Evolutionary conservation across 2,888 invertebrate species (phyloP).

Genomic region (Crepidodera aurea): DNA sequence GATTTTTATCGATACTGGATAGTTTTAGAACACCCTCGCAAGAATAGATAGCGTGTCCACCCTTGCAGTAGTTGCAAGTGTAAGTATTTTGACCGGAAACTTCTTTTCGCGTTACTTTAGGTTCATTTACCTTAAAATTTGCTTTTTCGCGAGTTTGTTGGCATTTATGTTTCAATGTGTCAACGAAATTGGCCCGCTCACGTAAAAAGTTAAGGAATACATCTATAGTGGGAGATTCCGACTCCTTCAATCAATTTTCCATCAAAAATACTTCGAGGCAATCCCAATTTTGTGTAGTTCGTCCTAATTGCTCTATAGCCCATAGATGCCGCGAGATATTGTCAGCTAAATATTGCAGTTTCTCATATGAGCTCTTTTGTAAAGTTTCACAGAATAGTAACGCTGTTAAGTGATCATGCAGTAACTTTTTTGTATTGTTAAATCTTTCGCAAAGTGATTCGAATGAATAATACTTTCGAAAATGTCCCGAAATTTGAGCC

Average conservation of each 20-base stretch:
- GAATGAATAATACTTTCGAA: conserved; percentile 31
- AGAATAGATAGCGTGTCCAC: conserved; percentile 17
- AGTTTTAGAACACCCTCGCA: conserved; percentile 11
- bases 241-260: neutral
- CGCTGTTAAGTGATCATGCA: conserved; percentile 18
- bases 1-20: neutral
- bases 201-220: conserved; percentile 7
- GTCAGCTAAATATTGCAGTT: conserved; percentile 20
- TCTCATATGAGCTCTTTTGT: conserved; percentile 23
- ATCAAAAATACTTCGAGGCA: conserved; percentile 19
- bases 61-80: conserved; percentile 13
- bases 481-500: conserved; percentile 29
- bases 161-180: conserved; percentile 21
- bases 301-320: conserved; percentile 25
- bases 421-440: conserved; percentile 13
- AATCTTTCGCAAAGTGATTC: conserved; percentile 15
- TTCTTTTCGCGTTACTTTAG: neutral
- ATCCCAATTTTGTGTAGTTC: conserved; percentile 29
- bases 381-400: conserved; percentile 9
- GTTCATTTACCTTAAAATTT: conserved; percentile 1
- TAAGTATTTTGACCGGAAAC: conserved; percentile 7
- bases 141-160: conserved; percentile 5
- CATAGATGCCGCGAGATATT: conserved; percentile 27
- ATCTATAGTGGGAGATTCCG: conserved; percentile 11
- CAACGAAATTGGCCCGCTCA: conserved; percentile 14